A percentile compares a stretch with the other conserved stretches of the same genome.
Conservation (phyloP, 2,113 vertebrate genomes). For the Entelurus aequoreus region DNA sequence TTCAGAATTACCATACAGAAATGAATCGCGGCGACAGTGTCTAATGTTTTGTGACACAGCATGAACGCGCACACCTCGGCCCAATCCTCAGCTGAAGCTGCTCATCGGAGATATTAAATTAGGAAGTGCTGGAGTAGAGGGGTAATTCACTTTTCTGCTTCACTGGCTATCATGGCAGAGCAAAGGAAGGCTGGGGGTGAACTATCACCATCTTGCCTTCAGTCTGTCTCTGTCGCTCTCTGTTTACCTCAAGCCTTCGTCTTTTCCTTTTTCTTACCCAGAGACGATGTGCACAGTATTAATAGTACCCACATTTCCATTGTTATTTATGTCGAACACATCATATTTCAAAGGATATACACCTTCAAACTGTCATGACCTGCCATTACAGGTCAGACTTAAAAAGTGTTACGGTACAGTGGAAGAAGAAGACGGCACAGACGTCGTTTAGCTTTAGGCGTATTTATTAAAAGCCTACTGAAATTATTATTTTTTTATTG, state of each 20-base stretch:
- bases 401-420: no score
- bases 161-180: conserved; percentile 81
- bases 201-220: conserved; percentile 54
- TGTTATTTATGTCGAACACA: no score
- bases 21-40: conserved; percentile 82
- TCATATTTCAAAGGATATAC: no score
- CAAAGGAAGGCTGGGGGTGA: conserved; percentile 72
- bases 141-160: conserved; percentile 99
- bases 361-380: no score
- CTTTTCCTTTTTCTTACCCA: conserved; percentile 12
- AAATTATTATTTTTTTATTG: no score
- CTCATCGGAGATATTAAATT: conserved; percentile 98
- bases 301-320: no score
- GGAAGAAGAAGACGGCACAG: no score
- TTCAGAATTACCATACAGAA: conserved; percentile 81
- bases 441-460: no score
- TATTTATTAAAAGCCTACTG: no score
- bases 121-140: conserved; percentile 92
- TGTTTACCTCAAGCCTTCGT: conserved; percentile 3
- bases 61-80: conserved; percentile 81
- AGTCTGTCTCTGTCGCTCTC: conserved; percentile 18
- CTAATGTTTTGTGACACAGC: conserved; percentile 92
- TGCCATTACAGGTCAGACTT: no score
- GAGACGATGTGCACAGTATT: no score
- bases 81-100: conserved; percentile 74